A percentile compares a stretch with the other conserved stretches of the same genome.
Evolutionary conservation across 2,797 vertebrate genomes (phyloP).

Genomic region (Petrocephalus schoutedeni): DNA sequence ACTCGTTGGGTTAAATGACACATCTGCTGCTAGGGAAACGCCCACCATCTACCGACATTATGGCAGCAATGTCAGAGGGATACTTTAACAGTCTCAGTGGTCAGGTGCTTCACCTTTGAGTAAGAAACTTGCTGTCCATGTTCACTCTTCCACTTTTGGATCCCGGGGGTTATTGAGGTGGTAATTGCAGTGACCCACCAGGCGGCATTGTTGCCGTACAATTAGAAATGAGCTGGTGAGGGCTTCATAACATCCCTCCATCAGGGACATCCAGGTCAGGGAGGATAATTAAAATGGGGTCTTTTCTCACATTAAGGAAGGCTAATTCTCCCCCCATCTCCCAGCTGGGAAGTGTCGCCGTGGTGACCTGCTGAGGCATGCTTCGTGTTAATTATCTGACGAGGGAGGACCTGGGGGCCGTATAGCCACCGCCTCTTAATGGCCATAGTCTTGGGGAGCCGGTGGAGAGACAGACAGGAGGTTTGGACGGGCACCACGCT

Average conservation of each 20-base stretch:
- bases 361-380: not conserved
- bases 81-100: not conserved
- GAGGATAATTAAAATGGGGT: slow-evolving; percentile 41
- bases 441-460: not conserved
- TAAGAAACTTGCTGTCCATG: not conserved
- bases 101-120: slow-evolving; percentile 2
- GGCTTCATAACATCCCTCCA: not conserved
- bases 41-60: not conserved
- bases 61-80: not conserved
- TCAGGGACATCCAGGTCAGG: slow-evolving; percentile 5
- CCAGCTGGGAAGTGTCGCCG: not conserved
- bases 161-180: not conserved
- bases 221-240: slow-evolving; percentile 7
- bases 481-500: not conserved
- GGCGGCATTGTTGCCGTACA: not conserved
- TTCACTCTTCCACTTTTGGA: not conserved
- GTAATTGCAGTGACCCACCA: slow-evolving; percentile 7
- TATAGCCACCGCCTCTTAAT: not conserved
- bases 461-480: not conserved
- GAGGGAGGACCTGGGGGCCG: not conserved
- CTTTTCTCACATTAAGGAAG: slow-evolving; percentile 29
- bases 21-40: not conserved
- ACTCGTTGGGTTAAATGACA: not conserved
- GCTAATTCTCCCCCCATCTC: slow-evolving; percentile 38
- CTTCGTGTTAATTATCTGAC: not conserved